phyloP scores from a whole-genome alignment of 2,888 invertebrate species.

The Phortica okadai region DNA sequence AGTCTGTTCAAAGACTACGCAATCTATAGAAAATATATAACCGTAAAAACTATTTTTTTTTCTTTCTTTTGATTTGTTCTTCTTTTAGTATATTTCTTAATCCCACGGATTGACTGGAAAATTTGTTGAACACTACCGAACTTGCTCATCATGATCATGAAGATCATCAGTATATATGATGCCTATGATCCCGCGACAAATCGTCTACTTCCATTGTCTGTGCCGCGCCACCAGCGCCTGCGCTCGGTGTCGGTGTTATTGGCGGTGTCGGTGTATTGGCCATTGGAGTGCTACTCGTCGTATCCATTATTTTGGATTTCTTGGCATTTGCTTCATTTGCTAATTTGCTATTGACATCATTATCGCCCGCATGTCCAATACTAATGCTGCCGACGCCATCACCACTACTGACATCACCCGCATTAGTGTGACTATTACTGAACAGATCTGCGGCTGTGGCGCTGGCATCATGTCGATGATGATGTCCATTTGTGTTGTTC shows the following conservation, averaged over 20 bases:
- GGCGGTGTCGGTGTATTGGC: not conserved
- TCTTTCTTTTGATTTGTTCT: too few species aligned
- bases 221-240: not conserved
- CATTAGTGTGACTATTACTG: not conserved
- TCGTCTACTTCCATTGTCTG: not conserved
- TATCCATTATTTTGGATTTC: not conserved
- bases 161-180: conserved; percentile 50
- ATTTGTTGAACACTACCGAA: too few species aligned
- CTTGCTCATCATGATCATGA: not conserved
- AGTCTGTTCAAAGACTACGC: too few species aligned
- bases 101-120: too few species aligned
- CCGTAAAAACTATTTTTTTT: too few species aligned
- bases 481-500: conserved; percentile 14
- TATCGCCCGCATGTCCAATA: not conserved
- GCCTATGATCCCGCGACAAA: not conserved
- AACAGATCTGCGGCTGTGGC: not conserved
- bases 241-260: not conserved
- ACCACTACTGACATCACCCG: not conserved
- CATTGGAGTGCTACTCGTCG: not conserved
- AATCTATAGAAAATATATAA: too few species aligned
- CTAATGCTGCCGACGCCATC: not conserved
- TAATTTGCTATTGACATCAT: not conserved
- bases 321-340: not conserved
- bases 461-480: not conserved
- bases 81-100: too few species aligned